These are phyloP conservation scores for Takifugu flavidus DNA, from an alignment of 2,113 vertebrate genomes.

Conservation along the genomic window DNA sequence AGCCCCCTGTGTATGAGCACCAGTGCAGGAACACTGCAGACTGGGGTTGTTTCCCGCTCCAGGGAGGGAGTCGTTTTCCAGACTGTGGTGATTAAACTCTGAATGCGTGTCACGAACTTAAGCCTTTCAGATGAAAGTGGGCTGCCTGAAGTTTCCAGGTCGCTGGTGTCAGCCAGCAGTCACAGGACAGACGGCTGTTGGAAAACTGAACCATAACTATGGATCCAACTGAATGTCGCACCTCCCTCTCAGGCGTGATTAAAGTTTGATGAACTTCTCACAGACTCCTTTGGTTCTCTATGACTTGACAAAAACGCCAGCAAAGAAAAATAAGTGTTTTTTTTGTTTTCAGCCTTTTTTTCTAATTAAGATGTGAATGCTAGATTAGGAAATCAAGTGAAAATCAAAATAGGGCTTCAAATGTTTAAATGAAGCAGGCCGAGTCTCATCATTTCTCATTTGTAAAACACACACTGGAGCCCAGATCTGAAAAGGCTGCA, in stretches of 20 bases:
- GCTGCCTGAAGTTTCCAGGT: constrained; percentile 12
- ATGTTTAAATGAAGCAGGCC: too few species aligned
- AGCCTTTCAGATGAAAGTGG: constrained; percentile 11
- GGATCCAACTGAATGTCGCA: background rate
- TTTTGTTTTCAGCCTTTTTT: too few species aligned
- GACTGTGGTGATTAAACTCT: constrained; percentile 27
- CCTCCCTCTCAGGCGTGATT: constrained; percentile 24
- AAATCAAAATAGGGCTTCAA: too few species aligned
- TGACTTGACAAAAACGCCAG: constrained; percentile 3
- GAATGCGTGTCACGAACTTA: constrained; percentile 1
- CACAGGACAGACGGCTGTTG: constrained; percentile 7
- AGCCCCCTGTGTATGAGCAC: constrained; percentile 21
- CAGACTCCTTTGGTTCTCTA: constrained; percentile 5
- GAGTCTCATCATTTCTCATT: too few species aligned
- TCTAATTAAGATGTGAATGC: too few species aligned
- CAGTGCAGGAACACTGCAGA: constrained; percentile 40
- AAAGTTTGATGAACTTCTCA: constrained; percentile 27
- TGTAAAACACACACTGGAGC: too few species aligned
- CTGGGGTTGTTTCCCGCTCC: constrained; percentile 30
- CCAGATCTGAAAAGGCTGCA: too few species aligned
- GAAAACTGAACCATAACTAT: constrained; percentile 26
- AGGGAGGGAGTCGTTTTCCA: constrained; percentile 25
- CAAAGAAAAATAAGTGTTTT: background rate
- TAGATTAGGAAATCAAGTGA: too few species aligned
- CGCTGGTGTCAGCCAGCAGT: constrained; percentile 10